Percentiles rank a stretch among this genome's conserved stretches.
Evolutionary conservation across 2,888 invertebrate genomes (phyloP).

Genomic region (Hemaris fuciformis): DNA sequence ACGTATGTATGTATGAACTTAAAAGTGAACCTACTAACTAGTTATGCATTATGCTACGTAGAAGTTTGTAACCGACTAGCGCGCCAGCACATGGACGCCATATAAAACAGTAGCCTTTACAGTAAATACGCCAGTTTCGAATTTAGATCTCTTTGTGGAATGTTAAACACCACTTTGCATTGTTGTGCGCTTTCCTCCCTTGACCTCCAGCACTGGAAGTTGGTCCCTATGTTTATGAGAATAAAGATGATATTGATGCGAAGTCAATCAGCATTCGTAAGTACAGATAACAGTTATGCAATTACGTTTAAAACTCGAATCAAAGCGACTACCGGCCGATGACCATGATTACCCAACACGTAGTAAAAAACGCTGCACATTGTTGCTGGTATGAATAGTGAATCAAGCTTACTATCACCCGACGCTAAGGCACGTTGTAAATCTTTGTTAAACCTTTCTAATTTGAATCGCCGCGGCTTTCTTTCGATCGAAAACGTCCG

Average conservation of each 20-base stretch:
- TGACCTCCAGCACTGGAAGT: constrained; percentile 2
- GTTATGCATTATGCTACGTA: constrained; percentile 2
- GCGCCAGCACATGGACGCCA: constrained; percentile 38
- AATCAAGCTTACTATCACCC: constrained; percentile 15
- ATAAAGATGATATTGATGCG: constrained; percentile 8
- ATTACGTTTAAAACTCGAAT: constrained; percentile 24
- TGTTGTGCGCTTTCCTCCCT: constrained; percentile 13
- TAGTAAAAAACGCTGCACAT: constrained; percentile 20
- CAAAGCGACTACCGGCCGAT: constrained; percentile 38
- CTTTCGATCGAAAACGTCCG: constrained; percentile 17
- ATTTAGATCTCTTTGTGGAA: constrained; percentile 47
- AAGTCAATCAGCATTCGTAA: constrained; percentile 11
- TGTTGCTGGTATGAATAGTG: neutral
- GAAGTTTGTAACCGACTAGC: constrained; percentile 14
- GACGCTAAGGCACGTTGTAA: constrained; percentile 21
- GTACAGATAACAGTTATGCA: constrained; percentile 37
- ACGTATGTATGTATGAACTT: too few species aligned
- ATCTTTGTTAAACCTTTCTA: constrained; percentile 43
- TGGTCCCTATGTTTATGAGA: neutral
- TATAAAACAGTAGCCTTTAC: constrained; percentile 45
- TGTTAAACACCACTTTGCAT: constrained; percentile 36
- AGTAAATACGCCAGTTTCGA: constrained; percentile 50
- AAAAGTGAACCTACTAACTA: neutral
- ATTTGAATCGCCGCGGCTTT: constrained; percentile 44
- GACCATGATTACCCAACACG: constrained; percentile 44